phyloP scores from a whole-genome alignment of 2,888 invertebrate species.

The Oxycera nigricornis region DNA sequence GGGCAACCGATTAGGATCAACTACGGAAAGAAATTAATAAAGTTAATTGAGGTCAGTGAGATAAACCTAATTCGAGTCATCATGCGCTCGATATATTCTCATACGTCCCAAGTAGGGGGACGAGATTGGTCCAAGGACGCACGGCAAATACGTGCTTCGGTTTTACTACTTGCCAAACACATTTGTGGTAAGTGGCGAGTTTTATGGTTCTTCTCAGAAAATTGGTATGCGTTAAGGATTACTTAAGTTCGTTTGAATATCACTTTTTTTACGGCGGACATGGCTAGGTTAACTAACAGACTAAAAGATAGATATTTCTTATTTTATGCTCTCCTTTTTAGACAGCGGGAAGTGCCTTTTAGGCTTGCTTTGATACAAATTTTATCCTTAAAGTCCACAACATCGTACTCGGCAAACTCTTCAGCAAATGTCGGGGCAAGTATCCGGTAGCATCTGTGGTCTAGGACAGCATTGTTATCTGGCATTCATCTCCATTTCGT shows the following conservation, averaged over 20 bases:
- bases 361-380: too few species aligned
- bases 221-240: neutral
- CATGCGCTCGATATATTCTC: neutral
- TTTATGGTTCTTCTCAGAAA: neutral
- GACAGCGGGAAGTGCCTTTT: too few species aligned
- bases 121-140: neutral
- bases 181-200: neutral
- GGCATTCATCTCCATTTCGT: neutral
- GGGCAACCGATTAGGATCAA: slow-evolving; percentile 11
- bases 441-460: neutral
- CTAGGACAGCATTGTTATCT: neutral
- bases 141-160: slow-evolving; percentile 1
- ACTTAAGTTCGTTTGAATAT: neutral
- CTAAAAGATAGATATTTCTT: too few species aligned
- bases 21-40: slow-evolving; percentile 18
- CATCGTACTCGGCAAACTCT: too few species aligned
- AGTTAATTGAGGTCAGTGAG: slow-evolving; percentile 31
- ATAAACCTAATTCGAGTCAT: slow-evolving; percentile 24
- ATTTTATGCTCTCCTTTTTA: neutral
- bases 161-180: slow-evolving; percentile 1
- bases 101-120: neutral
- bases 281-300: too few species aligned
- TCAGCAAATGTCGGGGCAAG: too few species aligned
- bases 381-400: too few species aligned
- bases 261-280: too few species aligned